Evolutionary conservation across 2,113 vertebrate genomes (phyloP).

Genomic region (Otus sunia): DNA sequence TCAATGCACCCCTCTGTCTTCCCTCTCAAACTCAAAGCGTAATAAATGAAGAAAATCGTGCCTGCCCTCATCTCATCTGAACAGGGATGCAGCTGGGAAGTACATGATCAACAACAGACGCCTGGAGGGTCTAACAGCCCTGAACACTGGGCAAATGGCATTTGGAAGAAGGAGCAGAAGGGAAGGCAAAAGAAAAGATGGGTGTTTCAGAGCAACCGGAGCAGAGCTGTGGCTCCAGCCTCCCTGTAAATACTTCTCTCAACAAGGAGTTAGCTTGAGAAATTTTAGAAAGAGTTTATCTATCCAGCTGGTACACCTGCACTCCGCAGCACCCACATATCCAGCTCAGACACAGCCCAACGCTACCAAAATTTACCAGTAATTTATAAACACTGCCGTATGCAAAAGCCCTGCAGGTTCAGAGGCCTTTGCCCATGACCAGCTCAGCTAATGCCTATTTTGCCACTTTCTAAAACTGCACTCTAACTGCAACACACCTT

Average conservation of each 20-base stretch:
- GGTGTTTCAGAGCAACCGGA: neutral
- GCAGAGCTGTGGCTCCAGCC: neutral
- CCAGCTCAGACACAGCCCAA: neutral
- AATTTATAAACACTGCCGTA: neutral
- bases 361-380: neutral
- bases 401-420: neutral
- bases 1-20: neutral
- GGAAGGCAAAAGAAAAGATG: neutral
- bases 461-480: neutral
- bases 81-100: neutral
- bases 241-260: neutral
- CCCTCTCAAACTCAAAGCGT: neutral
- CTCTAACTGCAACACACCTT: neutral
- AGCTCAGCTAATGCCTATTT: neutral
- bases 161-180: neutral
- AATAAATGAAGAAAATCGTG: neutral
- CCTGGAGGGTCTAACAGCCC: neutral
- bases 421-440: neutral
- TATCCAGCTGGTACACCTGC: too few species aligned
- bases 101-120: neutral
- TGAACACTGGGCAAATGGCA: neutral
- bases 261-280: neutral
- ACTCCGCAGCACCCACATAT: neutral
- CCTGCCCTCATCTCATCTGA: neutral
- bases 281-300: neutral